Percentiles rank a stretch among this genome's conserved stretches.
Conservation (phyloP, 2,888 invertebrate species). For the Tetragonisca angustula region DNA sequence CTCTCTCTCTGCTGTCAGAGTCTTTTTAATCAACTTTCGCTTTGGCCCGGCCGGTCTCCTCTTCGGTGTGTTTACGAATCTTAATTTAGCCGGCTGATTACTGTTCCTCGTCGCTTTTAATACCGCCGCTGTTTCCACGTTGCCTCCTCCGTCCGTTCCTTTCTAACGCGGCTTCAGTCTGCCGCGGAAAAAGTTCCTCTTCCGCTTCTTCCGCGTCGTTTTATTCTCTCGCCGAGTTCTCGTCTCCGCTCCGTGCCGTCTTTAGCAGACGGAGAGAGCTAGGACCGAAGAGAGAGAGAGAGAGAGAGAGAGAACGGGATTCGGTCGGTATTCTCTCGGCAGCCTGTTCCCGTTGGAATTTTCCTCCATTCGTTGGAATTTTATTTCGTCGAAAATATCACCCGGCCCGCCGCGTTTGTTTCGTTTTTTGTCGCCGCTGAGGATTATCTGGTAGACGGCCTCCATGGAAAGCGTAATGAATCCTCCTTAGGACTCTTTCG, state of each 20-base stretch:
- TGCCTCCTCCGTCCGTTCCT: not conserved
- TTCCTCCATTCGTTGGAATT: conserved; percentile 7
- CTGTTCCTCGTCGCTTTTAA: conserved; percentile 47
- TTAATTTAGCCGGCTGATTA: conserved; percentile 54
- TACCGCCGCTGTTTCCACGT: conserved; percentile 3
- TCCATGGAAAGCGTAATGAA: conserved; percentile 45
- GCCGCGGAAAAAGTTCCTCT: conserved; percentile 1
- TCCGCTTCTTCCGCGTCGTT: not conserved
- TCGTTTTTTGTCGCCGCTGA: conserved; percentile 20
- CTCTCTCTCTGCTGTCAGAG: not conserved
- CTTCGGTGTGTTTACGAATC: conserved; percentile 43
- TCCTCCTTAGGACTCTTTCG: conserved; percentile 56
- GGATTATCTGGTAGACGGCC: conserved; percentile 40
- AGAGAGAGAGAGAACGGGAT: not conserved
- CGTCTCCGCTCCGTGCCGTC: not conserved
- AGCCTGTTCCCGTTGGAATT: not conserved
- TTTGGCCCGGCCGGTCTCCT: conserved; percentile 24
- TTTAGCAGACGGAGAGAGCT: not conserved
- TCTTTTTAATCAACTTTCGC: conserved; percentile 60
- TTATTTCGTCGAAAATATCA: conserved; percentile 39
- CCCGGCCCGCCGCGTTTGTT: not conserved
- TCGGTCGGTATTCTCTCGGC: not conserved
- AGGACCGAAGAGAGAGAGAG: no score
- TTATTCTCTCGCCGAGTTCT: not conserved
- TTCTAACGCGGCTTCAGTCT: not conserved